Conservation (phyloP, 2,797 vertebrate species). For the Galagoides demidoff region DNA sequence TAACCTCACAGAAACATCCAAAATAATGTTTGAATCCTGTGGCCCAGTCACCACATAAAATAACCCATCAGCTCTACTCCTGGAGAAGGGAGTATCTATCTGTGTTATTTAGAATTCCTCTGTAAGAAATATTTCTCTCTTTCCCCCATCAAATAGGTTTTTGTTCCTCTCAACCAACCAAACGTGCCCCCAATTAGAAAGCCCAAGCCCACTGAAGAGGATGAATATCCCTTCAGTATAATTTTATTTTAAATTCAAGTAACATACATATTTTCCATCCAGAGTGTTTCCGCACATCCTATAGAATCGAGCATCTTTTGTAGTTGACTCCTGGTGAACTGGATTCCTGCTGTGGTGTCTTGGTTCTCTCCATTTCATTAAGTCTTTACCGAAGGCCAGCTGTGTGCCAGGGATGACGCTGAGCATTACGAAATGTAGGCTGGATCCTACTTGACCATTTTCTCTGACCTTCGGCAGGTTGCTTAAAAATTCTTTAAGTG, state of each 20-base stretch:
- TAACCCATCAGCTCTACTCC: background rate
- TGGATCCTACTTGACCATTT: background rate
- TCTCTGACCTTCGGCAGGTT: background rate
- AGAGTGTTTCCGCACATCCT: background rate
- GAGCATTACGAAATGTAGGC: background rate
- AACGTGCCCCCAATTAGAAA: background rate
- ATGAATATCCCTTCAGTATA: background rate
- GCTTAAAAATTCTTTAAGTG: background rate
- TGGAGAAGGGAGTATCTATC: background rate
- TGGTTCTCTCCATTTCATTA: background rate
- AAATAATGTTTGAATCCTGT: background rate
- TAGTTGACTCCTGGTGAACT: background rate
- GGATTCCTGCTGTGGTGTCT: background rate
- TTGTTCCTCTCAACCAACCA: background rate
- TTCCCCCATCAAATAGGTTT: background rate
- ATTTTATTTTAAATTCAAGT: slow-evolving; percentile 26
- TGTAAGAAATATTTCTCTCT: background rate
- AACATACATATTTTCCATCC: background rate
- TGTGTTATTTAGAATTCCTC: background rate
- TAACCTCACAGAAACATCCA: background rate
- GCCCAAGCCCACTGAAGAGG: background rate
- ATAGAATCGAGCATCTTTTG: background rate
- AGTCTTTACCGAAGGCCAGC: background rate
- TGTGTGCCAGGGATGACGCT: background rate
- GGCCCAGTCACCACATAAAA: background rate